Evolutionary conservation across 1,140 invertebrate species (phyloP), one percentile per base, ranked within the genome.

Genomic region (Delia radicum): DNA sequence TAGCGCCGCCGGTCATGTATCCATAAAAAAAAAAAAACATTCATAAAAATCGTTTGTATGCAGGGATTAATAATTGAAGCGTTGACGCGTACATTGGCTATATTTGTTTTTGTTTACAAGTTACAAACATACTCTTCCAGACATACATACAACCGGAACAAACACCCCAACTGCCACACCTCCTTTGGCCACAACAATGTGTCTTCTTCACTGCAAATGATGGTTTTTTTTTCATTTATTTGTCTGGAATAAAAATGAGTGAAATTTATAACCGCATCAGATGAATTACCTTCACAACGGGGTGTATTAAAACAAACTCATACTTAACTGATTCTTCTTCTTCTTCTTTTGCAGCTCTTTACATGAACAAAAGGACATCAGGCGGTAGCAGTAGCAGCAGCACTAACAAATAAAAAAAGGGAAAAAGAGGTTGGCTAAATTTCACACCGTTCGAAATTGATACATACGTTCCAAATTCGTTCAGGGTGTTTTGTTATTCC

Each of bases 181-280:
- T 61, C 7, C 71, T 73, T 61, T 61, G 63, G 65, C 65, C 65
- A 33, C 65, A 69, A 69, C 29, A 69, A 69, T 69, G 29, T 63
- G 12, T 28, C 24, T 63, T 27, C 26, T 63, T 3, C 24, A 79
- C 82, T 83, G 81, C 81, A 83, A 83, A 83, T 83, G 81, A 83
- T 83, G 81, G 79, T 69, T n/a, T 31, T 33, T n/a, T 33, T 33
- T 18, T 55, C 3, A 18, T 21, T n/a, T 55, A 21, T 21, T 21
- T 21, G 21, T 33, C 12, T 33, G 8, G 24, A 69, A 69, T 33
- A 33, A 69, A 69, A 77, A 80, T 83, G 81, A 81, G 82, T 80
- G 80, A 79, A 83, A 83, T 83, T 83, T 82, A 83, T 83, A 83
- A 83, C 82, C 82, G 83, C 80, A 83, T 82, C 80, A 81, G 65